Percentiles rank a stretch among this genome's conserved stretches.
These are phyloP conservation scores for Sphaerolaimus hirsutus DNA, from an alignment of 2,888 invertebrate genomes.

Conservation along the genomic window DNA sequence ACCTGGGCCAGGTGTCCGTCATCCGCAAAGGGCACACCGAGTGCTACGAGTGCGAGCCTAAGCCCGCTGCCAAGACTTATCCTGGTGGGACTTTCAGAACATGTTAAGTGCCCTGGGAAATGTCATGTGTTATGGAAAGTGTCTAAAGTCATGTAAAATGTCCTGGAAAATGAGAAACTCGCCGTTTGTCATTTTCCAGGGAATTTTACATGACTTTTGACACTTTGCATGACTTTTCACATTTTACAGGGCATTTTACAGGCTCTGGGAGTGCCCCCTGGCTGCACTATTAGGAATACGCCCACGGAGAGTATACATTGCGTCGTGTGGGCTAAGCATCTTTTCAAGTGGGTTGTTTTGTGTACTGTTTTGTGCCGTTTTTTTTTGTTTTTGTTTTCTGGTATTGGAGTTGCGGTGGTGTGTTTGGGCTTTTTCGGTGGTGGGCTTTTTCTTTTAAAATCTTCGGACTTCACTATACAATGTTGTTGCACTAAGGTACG, in stretches of 20 bases:
- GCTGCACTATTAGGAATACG: slow-evolving; percentile 94
- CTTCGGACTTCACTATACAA: slow-evolving; percentile 2
- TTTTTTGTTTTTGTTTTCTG: not conserved
- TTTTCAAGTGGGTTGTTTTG: slow-evolving; percentile 53
- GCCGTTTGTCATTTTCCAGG: too few relatives aligned
- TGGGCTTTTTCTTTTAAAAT: slow-evolving; percentile 2
- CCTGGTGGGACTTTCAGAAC: too few relatives aligned
- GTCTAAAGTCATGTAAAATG: too few relatives aligned
- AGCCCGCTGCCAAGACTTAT: slow-evolving; percentile 58
- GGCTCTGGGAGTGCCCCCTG: too few relatives aligned
- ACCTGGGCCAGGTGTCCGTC: slow-evolving; percentile 54
- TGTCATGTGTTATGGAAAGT: too few relatives aligned
- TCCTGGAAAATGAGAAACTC: too few relatives aligned
- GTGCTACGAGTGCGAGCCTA: slow-evolving; percentile 87
- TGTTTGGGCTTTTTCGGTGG: too few relatives aligned
- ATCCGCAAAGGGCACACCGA: slow-evolving; percentile 48
- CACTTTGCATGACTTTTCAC: too few relatives aligned
- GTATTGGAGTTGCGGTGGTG: too few relatives aligned
- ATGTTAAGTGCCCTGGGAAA: too few relatives aligned
- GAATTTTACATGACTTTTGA: too few relatives aligned
- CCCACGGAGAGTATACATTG: slow-evolving; percentile 97
- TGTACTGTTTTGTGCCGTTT: not conserved
- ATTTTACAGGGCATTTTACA: too few relatives aligned
- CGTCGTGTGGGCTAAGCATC: slow-evolving; percentile 95
- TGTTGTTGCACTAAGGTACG: not conserved